Base-by-base conservation (phyloP, 2,888 invertebrate genomes). In the Liopterus haemorrhoidalis region DNA sequence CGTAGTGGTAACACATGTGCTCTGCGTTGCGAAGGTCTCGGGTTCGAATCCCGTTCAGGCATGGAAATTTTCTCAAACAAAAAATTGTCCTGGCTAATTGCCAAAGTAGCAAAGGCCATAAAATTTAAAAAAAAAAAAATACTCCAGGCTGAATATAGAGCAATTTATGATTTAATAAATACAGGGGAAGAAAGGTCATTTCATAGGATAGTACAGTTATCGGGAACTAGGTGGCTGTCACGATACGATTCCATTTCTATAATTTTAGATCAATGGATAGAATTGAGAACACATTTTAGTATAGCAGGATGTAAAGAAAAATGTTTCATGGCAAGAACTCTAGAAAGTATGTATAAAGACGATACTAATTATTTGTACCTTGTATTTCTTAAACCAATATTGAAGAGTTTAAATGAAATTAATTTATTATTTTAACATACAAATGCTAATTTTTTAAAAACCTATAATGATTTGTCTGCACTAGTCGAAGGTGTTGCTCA, bases 191-290 rank as follows among this genome's bases (percentile, higher is more conserved):
- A 14, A 20, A 22, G 15, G 19, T 25, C 32, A 9, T 31, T 41
- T 20, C 20, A 24, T 25, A 54, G 49, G 40, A 37, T 44, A 22
- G 40, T 30, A 27, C 41, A 42, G 21, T 31, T 55, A 11, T 42
- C 53, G n/a, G 15, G 28, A 25, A 54, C 54, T 15, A 46, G 50
- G 2, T 60, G 59, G 59, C 49, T 59, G 9, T 51, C 55, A 3
- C 52, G 53, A 49, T 51, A 50, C 40, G 42, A 42, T 31, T 54
- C 56, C 6, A 54, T 55, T 6, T 35, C 45, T 25, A 51, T 41
- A 24, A 55, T 52, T 21, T 11, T 56, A n/a, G 37, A 50, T n/a
- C 56, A 59, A 35, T 58, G 54, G 53, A 15, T 50, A 35, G 54
- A 54, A 44, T 41, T 56, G 25, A 53, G 55, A 49, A 41, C 42